Evolutionary conservation across 2,888 invertebrate species (phyloP).

Genomic region (Dilophus febrilis): DNA sequence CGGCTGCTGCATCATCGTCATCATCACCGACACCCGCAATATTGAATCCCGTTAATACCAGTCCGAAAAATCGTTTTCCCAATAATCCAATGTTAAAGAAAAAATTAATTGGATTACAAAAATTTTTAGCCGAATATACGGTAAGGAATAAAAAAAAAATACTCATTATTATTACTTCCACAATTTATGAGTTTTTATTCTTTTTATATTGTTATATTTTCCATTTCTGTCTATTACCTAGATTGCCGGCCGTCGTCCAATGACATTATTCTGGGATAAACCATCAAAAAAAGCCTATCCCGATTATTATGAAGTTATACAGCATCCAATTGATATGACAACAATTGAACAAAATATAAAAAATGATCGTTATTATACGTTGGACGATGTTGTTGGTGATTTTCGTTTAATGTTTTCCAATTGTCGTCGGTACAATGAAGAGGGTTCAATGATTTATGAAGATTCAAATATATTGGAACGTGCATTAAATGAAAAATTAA

Average conservation of each 20-base stretch:
- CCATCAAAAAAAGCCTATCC: conserved; percentile 90
- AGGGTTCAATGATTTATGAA: conserved; percentile 86
- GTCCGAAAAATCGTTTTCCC: conserved; percentile 23
- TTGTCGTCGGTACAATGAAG: conserved; percentile 93
- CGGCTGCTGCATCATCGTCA: background rate
- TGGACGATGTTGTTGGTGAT: conserved; percentile 77
- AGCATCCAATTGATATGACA: conserved; percentile 86
- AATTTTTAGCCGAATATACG: conserved; percentile 48
- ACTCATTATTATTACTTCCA: conserved; percentile 10
- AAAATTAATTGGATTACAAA: conserved; percentile 65
- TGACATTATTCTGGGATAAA: conserved; percentile 88
- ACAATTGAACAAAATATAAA: conserved; percentile 86
- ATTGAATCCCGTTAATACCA: conserved; percentile 10
- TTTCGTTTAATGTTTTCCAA: conserved; percentile 92
- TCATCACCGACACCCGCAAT: conserved; percentile 4
- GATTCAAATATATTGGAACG: conserved; percentile 82
- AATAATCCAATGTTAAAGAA: conserved; percentile 41
- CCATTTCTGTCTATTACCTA: background rate
- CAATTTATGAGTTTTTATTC: background rate
- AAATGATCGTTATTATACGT: conserved; percentile 58
- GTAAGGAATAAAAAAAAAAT: conserved; percentile 27
- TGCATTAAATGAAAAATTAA: conserved; percentile 65
- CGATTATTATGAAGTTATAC: conserved; percentile 87
- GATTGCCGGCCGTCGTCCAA: conserved; percentile 61
- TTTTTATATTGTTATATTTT: background rate